These are phyloP conservation scores for Drosophila melanocephala DNA, from an alignment of 2,888 invertebrate species.

Conservation along the genomic window DNA sequence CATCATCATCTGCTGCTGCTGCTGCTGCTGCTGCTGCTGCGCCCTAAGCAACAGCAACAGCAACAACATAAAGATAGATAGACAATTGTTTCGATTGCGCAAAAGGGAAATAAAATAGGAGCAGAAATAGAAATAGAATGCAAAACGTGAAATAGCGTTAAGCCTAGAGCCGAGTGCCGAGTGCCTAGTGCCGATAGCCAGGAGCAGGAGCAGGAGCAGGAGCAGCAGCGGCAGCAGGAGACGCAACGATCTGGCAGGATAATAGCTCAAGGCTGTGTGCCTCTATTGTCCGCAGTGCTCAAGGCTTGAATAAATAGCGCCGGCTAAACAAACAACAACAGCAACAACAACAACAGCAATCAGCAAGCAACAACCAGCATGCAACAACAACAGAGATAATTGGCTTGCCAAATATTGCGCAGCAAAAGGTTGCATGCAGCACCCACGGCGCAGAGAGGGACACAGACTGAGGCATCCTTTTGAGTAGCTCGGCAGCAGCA, in stretches of 20 bases:
- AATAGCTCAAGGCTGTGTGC: constrained; percentile 79
- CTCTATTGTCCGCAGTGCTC: constrained; percentile 65
- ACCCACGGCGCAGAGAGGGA: constrained; percentile 52
- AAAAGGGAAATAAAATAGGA: constrained; percentile 27
- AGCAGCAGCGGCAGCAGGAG: not conserved
- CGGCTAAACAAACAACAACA: constrained; percentile 74
- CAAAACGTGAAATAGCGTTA: constrained; percentile 52
- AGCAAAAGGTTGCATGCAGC: constrained; percentile 47
- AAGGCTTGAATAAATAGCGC: constrained; percentile 71
- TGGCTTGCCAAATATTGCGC: constrained; percentile 78
- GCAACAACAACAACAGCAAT: constrained; percentile 1
- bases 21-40: constrained; percentile 24
- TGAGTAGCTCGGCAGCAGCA: constrained; percentile 16
- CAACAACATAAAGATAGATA: not conserved
- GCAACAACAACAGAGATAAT: constrained; percentile 43
- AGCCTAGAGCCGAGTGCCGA: constrained; percentile 22
- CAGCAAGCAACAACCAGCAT: constrained; percentile 2
- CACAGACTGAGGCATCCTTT: constrained; percentile 38
- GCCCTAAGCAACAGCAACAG: constrained; percentile 31
- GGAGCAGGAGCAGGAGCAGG: not conserved
- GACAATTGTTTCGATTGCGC: constrained; percentile 76
- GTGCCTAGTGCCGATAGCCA: not conserved
- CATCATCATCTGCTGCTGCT: constrained; percentile 24
- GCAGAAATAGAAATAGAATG: constrained; percentile 34
- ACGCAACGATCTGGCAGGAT: constrained; percentile 49